Conservation (phyloP, 2,888 invertebrate species). For the Sycophila texana region DNA sequence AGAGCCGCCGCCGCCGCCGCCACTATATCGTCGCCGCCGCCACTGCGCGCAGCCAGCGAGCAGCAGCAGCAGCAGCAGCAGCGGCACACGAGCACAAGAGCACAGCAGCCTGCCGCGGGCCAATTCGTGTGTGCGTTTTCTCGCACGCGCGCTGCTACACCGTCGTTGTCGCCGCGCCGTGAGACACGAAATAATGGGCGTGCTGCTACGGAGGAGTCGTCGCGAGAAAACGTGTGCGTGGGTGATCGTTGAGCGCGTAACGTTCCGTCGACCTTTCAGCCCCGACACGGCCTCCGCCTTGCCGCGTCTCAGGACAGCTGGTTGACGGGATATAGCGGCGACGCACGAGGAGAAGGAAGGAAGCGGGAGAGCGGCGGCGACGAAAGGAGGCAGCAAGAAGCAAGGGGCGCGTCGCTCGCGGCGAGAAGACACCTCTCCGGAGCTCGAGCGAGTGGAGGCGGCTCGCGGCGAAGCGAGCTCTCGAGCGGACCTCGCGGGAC, state of each 20-base stretch:
- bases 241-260: conserved; percentile 21
- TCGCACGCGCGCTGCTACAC: conserved; percentile 5
- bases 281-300: not conserved
- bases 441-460: not conserved
- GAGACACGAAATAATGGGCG: conserved; percentile 53
- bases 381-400: not conserved
- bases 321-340: not conserved
- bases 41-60: conserved; percentile 29
- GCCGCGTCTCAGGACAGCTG: conserved; percentile 7
- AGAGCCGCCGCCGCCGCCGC: conserved; percentile 42
- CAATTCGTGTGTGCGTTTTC: conserved; percentile 1
- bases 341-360: not conserved
- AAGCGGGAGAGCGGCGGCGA: not conserved
- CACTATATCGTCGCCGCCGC: conserved; percentile 7
- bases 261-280: not conserved
- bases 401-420: not conserved
- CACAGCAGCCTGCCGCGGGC: not conserved
- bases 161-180: conserved; percentile 38
- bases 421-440: not conserved
- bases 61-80: too few species aligned
- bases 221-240: conserved; percentile 48
- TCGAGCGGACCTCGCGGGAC: not conserved
- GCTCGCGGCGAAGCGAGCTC: not conserved
- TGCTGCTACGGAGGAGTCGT: conserved; percentile 44
- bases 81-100: too few species aligned